Evolutionary conservation across 2,113 vertebrate species (phyloP).

Genomic region (Geococcyx californianus): DNA sequence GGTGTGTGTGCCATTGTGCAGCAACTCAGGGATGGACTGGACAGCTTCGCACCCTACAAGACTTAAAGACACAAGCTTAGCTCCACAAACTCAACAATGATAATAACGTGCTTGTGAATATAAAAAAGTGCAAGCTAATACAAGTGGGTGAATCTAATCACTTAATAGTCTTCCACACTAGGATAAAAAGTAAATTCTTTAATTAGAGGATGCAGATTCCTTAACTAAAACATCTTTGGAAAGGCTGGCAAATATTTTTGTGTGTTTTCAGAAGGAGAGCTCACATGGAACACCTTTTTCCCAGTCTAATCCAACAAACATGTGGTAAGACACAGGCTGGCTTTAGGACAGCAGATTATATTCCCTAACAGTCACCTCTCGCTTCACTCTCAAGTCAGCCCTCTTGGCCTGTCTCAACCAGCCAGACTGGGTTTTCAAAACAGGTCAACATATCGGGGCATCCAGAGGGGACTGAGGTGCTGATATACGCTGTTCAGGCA

Average conservation of each 20-base stretch:
- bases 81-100: neutral
- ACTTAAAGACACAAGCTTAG: neutral
- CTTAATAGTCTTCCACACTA: neutral
- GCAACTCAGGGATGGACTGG: neutral
- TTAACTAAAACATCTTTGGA: neutral
- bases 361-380: neutral
- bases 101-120: neutral
- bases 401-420: neutral
- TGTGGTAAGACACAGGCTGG: neutral
- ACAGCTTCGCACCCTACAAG: neutral
- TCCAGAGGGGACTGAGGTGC: neutral
- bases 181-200: neutral
- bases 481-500: fast-evolving
- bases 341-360: neutral
- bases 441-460: neutral
- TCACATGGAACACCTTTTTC: neutral
- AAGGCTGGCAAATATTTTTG: neutral
- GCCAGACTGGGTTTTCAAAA: neutral
- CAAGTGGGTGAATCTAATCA: neutral
- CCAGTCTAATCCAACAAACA: neutral
- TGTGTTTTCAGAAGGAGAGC: neutral
- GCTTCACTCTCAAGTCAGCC: neutral
- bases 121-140: neutral
- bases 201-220: neutral
- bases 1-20: neutral